Conservation (phyloP, 1,140 invertebrate species). For the Daktulosphaira vitifoliae region DNA sequence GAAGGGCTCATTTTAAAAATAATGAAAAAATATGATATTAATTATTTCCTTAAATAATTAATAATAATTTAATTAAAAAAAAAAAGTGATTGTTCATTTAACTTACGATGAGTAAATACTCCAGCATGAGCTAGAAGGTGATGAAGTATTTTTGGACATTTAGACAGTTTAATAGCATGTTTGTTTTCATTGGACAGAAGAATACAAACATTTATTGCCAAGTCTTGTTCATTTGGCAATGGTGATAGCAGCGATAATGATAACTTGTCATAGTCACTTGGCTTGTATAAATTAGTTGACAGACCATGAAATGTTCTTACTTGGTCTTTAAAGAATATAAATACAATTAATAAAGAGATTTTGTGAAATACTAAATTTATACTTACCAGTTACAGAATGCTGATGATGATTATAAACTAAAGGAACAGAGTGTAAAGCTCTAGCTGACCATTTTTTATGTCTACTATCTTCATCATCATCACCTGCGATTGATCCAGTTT, state of each 20-base stretch:
- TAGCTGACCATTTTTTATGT: slow-evolving; percentile 58
- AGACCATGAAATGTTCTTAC: slow-evolving; percentile 57
- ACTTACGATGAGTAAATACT: slow-evolving; percentile 77
- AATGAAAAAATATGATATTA: too few relatives aligned
- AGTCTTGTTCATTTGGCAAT: slow-evolving; percentile 96
- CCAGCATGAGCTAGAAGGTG: slow-evolving; percentile 87
- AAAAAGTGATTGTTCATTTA: too few relatives aligned
- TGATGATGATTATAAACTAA: slow-evolving; percentile 73
- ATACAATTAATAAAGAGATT: not conserved
- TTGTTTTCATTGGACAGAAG: slow-evolving; percentile 88
- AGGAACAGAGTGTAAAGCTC: slow-evolving; percentile 62
- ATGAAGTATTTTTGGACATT: slow-evolving; percentile 75
- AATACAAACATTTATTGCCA: slow-evolving; percentile 94
- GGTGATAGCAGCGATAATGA: slow-evolving; percentile 83
- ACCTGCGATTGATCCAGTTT: slow-evolving; percentile 64
- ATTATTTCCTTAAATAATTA: too few relatives aligned
- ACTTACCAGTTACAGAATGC: slow-evolving; percentile 65
- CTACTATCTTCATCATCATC: slow-evolving; percentile 65
- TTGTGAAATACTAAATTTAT: not conserved
- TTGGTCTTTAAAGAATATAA: slow-evolving; percentile 50
- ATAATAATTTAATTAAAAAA: too few relatives aligned
- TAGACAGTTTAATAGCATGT: slow-evolving; percentile 66
- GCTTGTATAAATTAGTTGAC: slow-evolving; percentile 60
- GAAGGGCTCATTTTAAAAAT: too few relatives aligned
- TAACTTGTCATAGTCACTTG: slow-evolving; percentile 78